Conservation (phyloP, 2,888 invertebrate genomes). For the Agapostemon virescens region DNA sequence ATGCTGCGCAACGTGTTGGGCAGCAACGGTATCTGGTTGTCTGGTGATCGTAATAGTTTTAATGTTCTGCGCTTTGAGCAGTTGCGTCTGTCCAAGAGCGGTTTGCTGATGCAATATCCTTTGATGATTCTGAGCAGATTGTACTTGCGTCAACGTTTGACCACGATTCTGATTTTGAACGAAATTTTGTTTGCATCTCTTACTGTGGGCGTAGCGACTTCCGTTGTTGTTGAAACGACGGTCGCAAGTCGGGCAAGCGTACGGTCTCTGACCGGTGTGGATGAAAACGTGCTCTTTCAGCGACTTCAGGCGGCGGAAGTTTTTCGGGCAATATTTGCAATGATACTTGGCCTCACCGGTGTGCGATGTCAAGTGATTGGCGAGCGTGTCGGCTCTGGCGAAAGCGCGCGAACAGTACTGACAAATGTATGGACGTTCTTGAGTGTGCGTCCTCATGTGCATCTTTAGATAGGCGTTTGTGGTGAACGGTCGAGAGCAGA, state of each 20-base stretch:
- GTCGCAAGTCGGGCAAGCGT: conserved; percentile 79
- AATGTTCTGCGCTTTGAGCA: conserved; percentile 76
- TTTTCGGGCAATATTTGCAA: conserved; percentile 79
- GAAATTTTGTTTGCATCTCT: conserved; percentile 77
- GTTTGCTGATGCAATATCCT: conserved; percentile 58
- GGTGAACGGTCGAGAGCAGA: conserved; percentile 78
- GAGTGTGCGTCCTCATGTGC: conserved; percentile 80
- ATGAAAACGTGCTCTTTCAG: conserved; percentile 79
- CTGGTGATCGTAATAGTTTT: conserved; percentile 78
- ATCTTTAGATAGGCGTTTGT: conserved; percentile 79
- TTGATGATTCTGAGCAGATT: conserved; percentile 50
- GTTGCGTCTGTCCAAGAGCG: conserved; percentile 59
- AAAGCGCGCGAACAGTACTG: conserved; percentile 78
- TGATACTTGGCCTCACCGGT: conserved; percentile 79
- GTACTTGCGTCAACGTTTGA: conserved; percentile 63
- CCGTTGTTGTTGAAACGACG: conserved; percentile 79
- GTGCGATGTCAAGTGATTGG: conserved; percentile 78
- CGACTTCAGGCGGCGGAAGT: conserved; percentile 77
- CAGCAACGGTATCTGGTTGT: conserved; percentile 68
- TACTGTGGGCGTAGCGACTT: conserved; percentile 79
- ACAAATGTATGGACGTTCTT: conserved; percentile 78
- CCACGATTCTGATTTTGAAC: conserved; percentile 72
- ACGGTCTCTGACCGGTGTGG: conserved; percentile 79
- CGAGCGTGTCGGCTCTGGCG: conserved; percentile 78
- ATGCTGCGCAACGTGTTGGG: conserved; percentile 75